Percentiles rank a stretch among this genome's conserved stretches.
Evolutionary conservation across 1,140 invertebrate species (phyloP).

Genomic region (Drosophila melanogaster): DNA sequence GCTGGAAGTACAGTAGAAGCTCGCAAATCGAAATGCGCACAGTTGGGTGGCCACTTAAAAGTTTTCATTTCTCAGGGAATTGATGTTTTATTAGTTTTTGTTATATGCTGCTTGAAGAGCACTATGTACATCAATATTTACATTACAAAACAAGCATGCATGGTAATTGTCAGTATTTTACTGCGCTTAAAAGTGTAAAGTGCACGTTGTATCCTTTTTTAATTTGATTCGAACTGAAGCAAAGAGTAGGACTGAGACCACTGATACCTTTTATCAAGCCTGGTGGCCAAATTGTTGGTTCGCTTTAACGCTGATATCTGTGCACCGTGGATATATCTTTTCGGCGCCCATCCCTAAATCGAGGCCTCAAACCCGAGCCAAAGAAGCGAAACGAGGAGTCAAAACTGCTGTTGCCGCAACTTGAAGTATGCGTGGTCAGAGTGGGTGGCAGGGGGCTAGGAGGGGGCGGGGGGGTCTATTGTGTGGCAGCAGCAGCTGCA

Average conservation of each 20-base stretch:
- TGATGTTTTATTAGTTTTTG: no score
- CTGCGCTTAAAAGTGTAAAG: no score
- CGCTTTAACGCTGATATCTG: slow-evolving; percentile 2
- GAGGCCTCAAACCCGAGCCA: slow-evolving; percentile 10
- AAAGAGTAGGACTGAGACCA: no score
- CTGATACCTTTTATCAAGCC: not conserved
- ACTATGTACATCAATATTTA: no score
- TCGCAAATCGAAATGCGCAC: not conserved
- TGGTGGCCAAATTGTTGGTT: slow-evolving; percentile 16
- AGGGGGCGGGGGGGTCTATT: slow-evolving; percentile 9
- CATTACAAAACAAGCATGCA: no score
- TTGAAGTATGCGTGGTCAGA: slow-evolving; percentile 70
- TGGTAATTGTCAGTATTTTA: no score
- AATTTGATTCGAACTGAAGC: no score
- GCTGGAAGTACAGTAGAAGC: slow-evolving; percentile 11
- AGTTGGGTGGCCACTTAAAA: not conserved
- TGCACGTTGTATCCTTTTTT: no score
- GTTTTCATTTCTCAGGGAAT: no score
- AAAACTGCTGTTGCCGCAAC: slow-evolving; percentile 61
- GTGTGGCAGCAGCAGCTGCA: slow-evolving; percentile 45
- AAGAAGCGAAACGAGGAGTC: slow-evolving; percentile 32
- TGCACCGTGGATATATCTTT: slow-evolving; percentile 16
- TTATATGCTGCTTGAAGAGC: no score
- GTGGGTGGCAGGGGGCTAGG: not conserved
- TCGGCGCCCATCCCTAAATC: slow-evolving; percentile 16